Evolutionary conservation across 2,113 vertebrate species (phyloP).

Genomic region (Cervus canadensis): DNA sequence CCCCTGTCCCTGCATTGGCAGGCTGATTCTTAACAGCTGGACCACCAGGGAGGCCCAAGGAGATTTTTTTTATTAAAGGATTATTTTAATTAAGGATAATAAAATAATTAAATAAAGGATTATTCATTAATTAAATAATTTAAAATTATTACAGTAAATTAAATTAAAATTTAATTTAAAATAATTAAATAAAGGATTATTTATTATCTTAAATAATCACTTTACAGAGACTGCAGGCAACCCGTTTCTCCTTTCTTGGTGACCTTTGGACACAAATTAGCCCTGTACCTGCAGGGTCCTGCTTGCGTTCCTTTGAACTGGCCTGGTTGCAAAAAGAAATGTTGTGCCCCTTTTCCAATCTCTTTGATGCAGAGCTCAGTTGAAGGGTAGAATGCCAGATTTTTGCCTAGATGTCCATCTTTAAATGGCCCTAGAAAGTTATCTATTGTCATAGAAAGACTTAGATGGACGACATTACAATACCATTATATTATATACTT

Average conservation of each 20-base stretch:
- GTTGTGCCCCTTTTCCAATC: background rate
- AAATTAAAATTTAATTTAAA: too few relatives aligned
- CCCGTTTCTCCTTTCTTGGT: background rate
- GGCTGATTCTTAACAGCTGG: background rate
- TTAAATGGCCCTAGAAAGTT: background rate
- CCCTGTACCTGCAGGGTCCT: background rate
- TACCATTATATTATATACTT: background rate
- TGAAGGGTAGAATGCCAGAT: background rate
- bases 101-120: too few relatives aligned
- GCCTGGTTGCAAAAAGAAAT: background rate
- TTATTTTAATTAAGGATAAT: too few relatives aligned
- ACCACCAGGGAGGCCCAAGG: background rate
- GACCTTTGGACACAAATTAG: background rate
- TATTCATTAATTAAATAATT: too few relatives aligned
- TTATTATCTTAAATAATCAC: background rate
- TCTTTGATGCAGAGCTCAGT: background rate
- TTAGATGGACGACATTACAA: background rate
- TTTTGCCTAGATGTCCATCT: background rate
- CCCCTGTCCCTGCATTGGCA: fast-evolving
- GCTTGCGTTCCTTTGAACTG: background rate
- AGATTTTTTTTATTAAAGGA: background rate
- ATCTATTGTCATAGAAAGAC: background rate
- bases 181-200: too few relatives aligned
- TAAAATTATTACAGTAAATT: too few relatives aligned
- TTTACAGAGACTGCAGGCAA: background rate